Evolutionary conservation across 1,140 invertebrate species (phyloP), one percentile per base, ranked within the genome.

Genomic region (Formica selysi): DNA sequence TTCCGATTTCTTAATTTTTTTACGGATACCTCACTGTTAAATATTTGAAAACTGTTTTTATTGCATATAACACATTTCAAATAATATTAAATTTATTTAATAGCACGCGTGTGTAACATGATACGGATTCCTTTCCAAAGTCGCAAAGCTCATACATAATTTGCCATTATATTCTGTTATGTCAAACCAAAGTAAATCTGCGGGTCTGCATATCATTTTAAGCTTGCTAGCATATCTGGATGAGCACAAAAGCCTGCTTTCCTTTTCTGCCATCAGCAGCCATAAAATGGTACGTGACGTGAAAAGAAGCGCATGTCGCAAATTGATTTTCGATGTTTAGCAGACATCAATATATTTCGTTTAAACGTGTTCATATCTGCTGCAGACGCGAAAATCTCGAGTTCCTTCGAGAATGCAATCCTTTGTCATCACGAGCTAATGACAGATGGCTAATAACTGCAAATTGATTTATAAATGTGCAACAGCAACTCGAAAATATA

Each of bases 311-410:
- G 73, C 80, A 44, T 44, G 48, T 70, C n/a, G 86, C 11, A 54
- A 90, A 91, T 89, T 85, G 65, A 83, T 83, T 89, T 83, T 73
- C 48, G 79, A 88, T 89, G 62, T 51, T 44, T 54, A 26, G 32
- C 51, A 81, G 67, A 11, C 26, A 70, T 36, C 79, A 51, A 48
- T 71, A 73, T 26, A 22, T 26, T 44, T 22, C n/a, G 19, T 81
- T 59, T 32, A 38, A 81, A 44, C 51, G 79, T 38, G 67, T 71
- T 81, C 48, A 51, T 19, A 73, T 81, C 67, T 81, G 54, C 26
- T 44, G 38, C 48, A 61, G 51, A 73, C 10, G 51, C 38, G 26
- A 44, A 73, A 81, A 73, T 73, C 71, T 73, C 38, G 44, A 81
- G 26, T 81, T 73, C 3, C 38, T 59, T 81, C 51, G 32, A 61